Percentiles rank a stretch among this genome's conserved stretches.
These are phyloP conservation scores for Acropora yongei DNA, from an alignment of 64 coral and sea anemone species.

Conservation along the genomic window DNA sequence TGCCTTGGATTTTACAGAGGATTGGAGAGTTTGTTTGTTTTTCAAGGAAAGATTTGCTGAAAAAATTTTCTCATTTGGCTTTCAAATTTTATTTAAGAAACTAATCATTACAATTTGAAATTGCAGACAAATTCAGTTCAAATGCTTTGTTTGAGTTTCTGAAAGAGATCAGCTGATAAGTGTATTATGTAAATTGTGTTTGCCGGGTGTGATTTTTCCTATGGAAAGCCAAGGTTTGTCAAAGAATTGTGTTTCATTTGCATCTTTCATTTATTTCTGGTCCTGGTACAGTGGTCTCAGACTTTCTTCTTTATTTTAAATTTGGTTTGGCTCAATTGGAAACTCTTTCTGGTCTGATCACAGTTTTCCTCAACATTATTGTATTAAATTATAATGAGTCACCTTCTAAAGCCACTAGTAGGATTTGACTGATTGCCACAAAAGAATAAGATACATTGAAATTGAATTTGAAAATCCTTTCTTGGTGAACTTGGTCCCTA, in stretches of 20 bases:
- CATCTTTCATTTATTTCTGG: not conserved
- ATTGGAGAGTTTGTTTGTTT: not conserved
- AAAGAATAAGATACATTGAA: constrained; percentile 26
- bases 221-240: not conserved
- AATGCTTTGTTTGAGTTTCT: constrained; percentile 1
- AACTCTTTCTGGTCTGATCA: constrained; percentile 43
- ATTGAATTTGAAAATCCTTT: constrained; percentile 41
- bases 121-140: not conserved
- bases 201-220: constrained; percentile 11
- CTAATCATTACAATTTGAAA: not conserved
- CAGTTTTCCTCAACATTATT: not conserved
- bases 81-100: not conserved
- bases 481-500: constrained; percentile 44
- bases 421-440: constrained; percentile 26
- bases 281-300: too few species aligned
- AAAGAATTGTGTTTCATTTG: not conserved
- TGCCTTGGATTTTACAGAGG: not conserved
- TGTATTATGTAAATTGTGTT: constrained; percentile 3
- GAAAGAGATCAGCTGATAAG: constrained; percentile 33
- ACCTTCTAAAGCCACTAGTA: constrained; percentile 47
- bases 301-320: constrained; percentile 29
- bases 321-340: constrained; percentile 8
- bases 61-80: not conserved
- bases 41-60: not conserved
- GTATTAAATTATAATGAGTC: constrained; percentile 82